Conservation (phyloP, 2,797 vertebrate species). For the Thunnus albacares region DNA sequence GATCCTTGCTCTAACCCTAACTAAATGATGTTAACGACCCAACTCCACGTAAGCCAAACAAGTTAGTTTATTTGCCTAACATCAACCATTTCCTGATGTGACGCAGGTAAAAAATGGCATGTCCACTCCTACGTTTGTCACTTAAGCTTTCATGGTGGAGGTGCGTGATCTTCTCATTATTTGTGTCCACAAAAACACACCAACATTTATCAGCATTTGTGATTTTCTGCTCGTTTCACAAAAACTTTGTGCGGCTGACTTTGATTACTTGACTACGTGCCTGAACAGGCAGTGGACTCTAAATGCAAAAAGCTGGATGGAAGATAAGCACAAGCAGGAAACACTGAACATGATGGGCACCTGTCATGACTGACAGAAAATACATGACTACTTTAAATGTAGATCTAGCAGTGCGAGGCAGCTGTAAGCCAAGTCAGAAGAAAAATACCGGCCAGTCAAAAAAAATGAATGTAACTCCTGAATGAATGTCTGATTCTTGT, state of each 20-base stretch:
- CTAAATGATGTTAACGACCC: not conserved
- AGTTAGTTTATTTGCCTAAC: conserved; percentile 1
- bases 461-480: conserved; percentile 36
- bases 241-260: conserved; percentile 40
- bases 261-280: conserved; percentile 34
- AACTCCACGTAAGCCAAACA: not conserved
- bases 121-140: conserved; percentile 8
- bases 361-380: conserved; percentile 57
- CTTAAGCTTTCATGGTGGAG: not conserved
- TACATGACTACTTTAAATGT: conserved; percentile 54
- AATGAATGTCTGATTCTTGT: conserved; percentile 52
- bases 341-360: conserved; percentile 78
- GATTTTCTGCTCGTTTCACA: conserved; percentile 54
- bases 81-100: conserved; percentile 11
- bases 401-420: conserved; percentile 57
- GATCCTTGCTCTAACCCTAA: conserved; percentile 1
- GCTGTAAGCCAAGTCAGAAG: conserved; percentile 62
- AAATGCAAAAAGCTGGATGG: conserved; percentile 82
- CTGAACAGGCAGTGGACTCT: conserved; percentile 66
- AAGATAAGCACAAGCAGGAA: conserved; percentile 82
- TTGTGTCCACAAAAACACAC: conserved; percentile 10
- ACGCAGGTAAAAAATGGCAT: conserved; percentile 11
- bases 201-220: conserved; percentile 3
- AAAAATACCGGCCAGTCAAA: conserved; percentile 58
- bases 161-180: conserved; percentile 5